Percentiles rank a stretch among this genome's conserved stretches.
Evolutionary conservation across 2,888 invertebrate species (phyloP).

Genomic region (Archips crataeganus): DNA sequence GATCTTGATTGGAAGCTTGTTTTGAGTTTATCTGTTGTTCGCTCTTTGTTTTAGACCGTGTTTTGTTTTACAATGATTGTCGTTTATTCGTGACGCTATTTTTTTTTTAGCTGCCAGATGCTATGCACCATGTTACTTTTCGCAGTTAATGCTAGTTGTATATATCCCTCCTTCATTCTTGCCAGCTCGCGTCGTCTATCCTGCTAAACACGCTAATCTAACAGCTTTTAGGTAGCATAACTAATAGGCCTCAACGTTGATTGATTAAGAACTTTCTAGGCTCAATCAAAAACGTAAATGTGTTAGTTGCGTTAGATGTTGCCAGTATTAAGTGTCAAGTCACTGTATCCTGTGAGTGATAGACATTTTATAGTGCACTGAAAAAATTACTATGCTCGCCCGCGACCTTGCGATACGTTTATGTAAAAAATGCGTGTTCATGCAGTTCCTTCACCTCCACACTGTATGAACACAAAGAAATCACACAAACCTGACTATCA

Average conservation of each 20-base stretch:
- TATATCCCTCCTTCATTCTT: neutral
- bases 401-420: too few species aligned
- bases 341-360: neutral
- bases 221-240: neutral
- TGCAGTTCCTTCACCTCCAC: too few species aligned
- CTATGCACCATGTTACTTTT: neutral
- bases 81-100: neutral
- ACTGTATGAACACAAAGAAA: too few species aligned
- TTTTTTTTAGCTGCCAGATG: constrained; percentile 17
- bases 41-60: neutral
- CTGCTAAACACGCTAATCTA: neutral
- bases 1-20: constrained; percentile 21
- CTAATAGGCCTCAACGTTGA: constrained; percentile 1
- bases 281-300: constrained; percentile 14
- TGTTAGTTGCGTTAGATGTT: neutral
- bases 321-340: constrained; percentile 25
- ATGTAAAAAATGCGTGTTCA: too few species aligned
- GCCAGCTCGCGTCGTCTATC: neutral
- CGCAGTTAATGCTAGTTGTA: too few species aligned
- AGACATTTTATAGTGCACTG: too few species aligned
- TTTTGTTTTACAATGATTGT: constrained; percentile 6
- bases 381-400: too few species aligned
- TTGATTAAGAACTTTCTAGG: constrained; percentile 20
- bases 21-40: constrained; percentile 1
- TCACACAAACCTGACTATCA: too few species aligned